These are phyloP conservation scores for Pyrochroa serraticornis DNA, from an alignment of 2,888 invertebrate genomes.

Conservation along the genomic window DNA sequence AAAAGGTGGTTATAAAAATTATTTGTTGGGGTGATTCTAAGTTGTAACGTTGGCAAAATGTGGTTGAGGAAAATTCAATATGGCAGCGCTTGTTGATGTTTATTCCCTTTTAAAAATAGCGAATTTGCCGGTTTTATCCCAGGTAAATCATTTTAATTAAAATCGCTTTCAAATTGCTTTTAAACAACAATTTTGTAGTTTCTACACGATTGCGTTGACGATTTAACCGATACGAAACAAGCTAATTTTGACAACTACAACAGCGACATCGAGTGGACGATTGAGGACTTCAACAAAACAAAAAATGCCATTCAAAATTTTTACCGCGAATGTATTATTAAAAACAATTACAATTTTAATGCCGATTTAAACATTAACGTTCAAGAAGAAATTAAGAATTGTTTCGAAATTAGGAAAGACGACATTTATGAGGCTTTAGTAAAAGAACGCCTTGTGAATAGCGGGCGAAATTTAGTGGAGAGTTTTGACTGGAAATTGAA, in stretches of 20 bases:
- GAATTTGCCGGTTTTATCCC: constrained; percentile 34
- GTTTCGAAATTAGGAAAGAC: constrained; percentile 49
- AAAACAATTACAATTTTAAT: constrained; percentile 39
- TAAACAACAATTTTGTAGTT: constrained; percentile 48
- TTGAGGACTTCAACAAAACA: constrained; percentile 47
- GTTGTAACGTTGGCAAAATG: not conserved
- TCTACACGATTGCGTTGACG: constrained; percentile 53
- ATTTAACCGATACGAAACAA: constrained; percentile 44
- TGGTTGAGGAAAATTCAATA: not conserved
- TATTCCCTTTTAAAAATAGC: constrained; percentile 38
- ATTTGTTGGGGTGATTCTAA: not conserved
- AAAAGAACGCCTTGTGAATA: constrained; percentile 49
- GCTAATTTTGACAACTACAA: constrained; percentile 45
- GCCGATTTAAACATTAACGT: constrained; percentile 36
- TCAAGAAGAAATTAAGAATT: constrained; percentile 42
- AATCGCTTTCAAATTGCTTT: not conserved
- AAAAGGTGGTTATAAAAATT: no score
- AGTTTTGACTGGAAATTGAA: constrained; percentile 63
- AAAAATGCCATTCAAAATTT: constrained; percentile 47
- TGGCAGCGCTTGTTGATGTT: constrained; percentile 21
- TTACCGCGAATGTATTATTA: constrained; percentile 43
- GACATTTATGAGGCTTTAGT: constrained; percentile 49
- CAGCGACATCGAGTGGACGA: constrained; percentile 52
- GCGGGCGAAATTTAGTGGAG: constrained; percentile 52
- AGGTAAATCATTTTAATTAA: no score